Evolutionary conservation across 2,113 vertebrate genomes (phyloP).

Genomic region (Hippocampus guttulatus): DNA sequence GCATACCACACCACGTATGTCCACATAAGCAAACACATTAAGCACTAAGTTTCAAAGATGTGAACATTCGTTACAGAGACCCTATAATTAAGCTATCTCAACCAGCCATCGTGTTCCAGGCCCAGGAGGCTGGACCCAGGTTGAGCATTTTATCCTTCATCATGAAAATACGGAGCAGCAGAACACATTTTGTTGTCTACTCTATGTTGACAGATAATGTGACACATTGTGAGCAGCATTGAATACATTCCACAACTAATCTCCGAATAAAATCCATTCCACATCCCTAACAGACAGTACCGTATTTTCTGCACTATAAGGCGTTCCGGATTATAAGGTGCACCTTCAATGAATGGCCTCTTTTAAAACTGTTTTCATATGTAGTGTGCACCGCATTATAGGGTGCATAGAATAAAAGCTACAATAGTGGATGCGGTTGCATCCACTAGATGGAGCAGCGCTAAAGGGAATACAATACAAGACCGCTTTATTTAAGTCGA

Average conservation of each 20-base stretch:
- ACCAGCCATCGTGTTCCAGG: conserved; percentile 22
- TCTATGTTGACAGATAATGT: conserved; percentile 11
- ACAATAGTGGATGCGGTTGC: too few species aligned
- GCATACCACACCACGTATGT: conserved; percentile 15
- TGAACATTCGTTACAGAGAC: conserved; percentile 48
- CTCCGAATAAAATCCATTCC: conserved; percentile 14
- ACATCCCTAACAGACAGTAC: conserved; percentile 8
- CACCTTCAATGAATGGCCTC: too few species aligned
- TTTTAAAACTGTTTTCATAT: too few species aligned
- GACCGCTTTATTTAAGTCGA: too few species aligned
- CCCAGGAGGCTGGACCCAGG: conserved; percentile 16
- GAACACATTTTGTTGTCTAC: neutral
- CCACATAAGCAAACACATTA: conserved; percentile 37
- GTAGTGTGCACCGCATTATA: too few species aligned
- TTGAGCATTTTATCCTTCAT: conserved; percentile 23
- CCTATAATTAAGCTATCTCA: conserved; percentile 45
- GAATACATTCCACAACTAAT: conserved; percentile 6
- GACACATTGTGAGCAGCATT: neutral
- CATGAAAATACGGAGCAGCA: conserved; percentile 30
- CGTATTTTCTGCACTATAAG: too few species aligned
- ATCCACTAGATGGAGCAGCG: too few species aligned
- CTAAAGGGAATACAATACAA: too few species aligned
- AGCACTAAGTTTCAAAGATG: conserved; percentile 43
- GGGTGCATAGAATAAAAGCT: too few species aligned
- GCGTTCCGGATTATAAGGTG: too few species aligned